Base-by-base conservation (phyloP, 2,888 invertebrate genomes). In the Mechanitis mazaeus region DNA sequence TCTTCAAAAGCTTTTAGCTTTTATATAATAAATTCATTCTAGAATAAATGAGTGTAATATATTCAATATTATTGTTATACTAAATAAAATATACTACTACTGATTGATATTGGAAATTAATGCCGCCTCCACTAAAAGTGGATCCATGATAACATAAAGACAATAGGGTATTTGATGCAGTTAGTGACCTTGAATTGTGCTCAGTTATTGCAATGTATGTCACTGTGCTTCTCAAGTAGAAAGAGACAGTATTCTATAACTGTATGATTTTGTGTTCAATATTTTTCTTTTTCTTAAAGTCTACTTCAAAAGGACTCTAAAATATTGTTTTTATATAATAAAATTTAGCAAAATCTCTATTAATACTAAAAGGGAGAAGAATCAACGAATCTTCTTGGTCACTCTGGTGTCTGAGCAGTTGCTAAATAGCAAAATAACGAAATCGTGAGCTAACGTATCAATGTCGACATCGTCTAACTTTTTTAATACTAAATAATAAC, bases 161-260 rank as follows among this genome's bases (percentile, higher is more conserved):
- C 64, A 65, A 65, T 64, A 59, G 56, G 20, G 56, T 67, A 68
- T 58, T 50, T 64, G 63, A 71, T 73, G 77, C 74, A 72, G 73
- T 78, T 77, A 74, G 60, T 55, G 78, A 78, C 84, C 84, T 84
- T 84, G 84, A 78, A 76, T 84, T 82, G 81, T 83, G 78, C 73
- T 59, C 45, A 33, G 66, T 56, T 56, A 47, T 50, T 28, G 50
- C 50, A 50, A 35, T 35, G 53, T 45, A 53, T 60, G 56, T 54
- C 60, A 38, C 55, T 45, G 45, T 3, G 54, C 45, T 35, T 53
- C 50, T 7, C 50, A 50, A 31, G 50, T 50, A 50, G 50, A 50
- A 50, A 50, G 31, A 50, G 50, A 50, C 50, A 50, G 50, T 50
- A 9, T 28, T 31, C 50, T 31, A n/a, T 50, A 50, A 50, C 50